phyloP scores from a whole-genome alignment of 2,113 vertebrate genomes.

The Potamarius usumacintae region DNA sequence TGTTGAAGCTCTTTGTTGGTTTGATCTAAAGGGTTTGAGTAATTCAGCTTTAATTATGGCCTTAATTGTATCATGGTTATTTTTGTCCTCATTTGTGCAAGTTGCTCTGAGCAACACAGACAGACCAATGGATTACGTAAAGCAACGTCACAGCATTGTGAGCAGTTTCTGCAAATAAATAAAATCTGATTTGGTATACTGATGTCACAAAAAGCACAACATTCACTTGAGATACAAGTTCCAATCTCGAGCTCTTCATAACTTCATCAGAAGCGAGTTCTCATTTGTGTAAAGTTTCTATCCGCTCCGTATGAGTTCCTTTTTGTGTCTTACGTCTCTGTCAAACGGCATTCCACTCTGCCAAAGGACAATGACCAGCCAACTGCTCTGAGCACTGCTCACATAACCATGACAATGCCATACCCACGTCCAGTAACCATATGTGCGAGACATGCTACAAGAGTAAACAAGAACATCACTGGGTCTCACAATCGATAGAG shows the following conservation, averaged over 20 bases:
- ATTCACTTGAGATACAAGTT: neutral
- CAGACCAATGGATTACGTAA: neutral
- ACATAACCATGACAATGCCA: constrained; percentile 47
- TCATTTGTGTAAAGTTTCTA: neutral
- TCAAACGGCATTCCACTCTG: constrained; percentile 32
- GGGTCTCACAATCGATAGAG: constrained; percentile 32
- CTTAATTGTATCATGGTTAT: constrained; percentile 27
- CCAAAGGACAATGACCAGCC: neutral
- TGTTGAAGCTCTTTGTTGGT: constrained; percentile 1
- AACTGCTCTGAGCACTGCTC: constrained; percentile 13
- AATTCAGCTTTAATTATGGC: constrained; percentile 46
- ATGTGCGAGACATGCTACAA: constrained; percentile 7
- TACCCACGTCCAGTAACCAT: neutral
- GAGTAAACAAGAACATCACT: constrained; percentile 38
- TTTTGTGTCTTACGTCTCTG: constrained; percentile 26
- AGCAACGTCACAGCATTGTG: neutral
- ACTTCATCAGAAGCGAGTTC: neutral
- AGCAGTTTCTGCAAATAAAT: neutral
- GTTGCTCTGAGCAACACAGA: constrained; percentile 34
- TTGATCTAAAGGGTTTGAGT: constrained; percentile 3
- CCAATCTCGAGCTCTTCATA: neutral
- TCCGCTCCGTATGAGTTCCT: neutral
- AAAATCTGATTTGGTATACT: neutral
- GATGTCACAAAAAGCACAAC: neutral
- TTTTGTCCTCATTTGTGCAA: constrained; percentile 34